phyloP scores from a whole-genome alignment of 2,113 vertebrate species.

The Sorex fumeus region DNA sequence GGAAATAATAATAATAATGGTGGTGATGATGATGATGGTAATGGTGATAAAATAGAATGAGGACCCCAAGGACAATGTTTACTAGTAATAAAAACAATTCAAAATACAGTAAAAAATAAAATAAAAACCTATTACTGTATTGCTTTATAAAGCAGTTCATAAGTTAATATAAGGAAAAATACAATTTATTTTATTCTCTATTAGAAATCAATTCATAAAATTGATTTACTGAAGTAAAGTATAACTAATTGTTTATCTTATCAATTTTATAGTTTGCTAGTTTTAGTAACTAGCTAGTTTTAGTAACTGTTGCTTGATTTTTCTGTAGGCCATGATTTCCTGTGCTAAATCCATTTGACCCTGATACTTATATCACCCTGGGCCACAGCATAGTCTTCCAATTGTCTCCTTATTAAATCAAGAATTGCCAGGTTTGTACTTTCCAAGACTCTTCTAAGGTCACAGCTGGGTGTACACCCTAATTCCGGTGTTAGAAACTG shows the following conservation, averaged over 20 bases:
- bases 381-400: neutral
- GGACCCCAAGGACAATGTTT: neutral
- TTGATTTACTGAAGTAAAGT: neutral
- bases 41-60: too few relatives aligned
- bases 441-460: rapidly evolving
- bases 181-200: neutral
- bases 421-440: neutral
- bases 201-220: neutral
- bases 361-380: neutral
- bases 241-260: neutral
- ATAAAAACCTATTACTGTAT: neutral
- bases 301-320: neutral
- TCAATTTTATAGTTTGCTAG: neutral
- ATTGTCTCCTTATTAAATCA: neutral
- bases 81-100: too few relatives aligned
- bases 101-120: too few relatives aligned
- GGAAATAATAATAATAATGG: neutral
- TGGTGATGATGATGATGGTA: neutral
- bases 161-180: neutral
- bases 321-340: neutral
- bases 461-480: neutral
- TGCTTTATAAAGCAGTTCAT: neutral
- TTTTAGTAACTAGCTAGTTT: neutral
- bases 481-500: neutral
- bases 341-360: neutral